These are phyloP conservation scores for Callyntrura sp. DNA, from an alignment of 2,888 invertebrate genomes.

Conservation along the genomic window DNA sequence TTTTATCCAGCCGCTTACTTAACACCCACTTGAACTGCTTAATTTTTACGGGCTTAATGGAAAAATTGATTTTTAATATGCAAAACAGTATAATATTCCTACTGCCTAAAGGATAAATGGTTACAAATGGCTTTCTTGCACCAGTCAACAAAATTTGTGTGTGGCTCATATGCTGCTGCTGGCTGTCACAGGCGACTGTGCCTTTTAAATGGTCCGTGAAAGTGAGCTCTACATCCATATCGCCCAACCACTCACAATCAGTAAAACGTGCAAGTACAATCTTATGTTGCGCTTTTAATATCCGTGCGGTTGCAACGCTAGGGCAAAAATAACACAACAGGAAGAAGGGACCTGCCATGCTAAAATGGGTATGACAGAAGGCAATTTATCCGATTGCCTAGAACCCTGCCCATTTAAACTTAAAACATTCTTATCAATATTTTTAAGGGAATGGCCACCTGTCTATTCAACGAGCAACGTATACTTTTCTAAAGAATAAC, in stretches of 20 bases:
- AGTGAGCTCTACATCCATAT: slow-evolving; percentile 46
- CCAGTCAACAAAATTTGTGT: neutral
- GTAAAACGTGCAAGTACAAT: neutral
- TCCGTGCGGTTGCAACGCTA: neutral
- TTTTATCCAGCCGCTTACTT: slow-evolving; percentile 19
- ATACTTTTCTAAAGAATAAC: no score
- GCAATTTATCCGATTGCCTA: slow-evolving; percentile 44
- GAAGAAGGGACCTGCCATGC: slow-evolving; percentile 31
- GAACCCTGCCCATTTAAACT: slow-evolving; percentile 35
- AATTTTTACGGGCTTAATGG: slow-evolving; percentile 37
- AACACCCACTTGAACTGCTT: slow-evolving; percentile 29
- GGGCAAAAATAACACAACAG: slow-evolving; percentile 14
- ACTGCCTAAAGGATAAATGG: neutral
- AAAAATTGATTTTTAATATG: slow-evolving; percentile 40
- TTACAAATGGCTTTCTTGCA: neutral
- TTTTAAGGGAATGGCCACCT: no score
- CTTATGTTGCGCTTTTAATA: neutral
- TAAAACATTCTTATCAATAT: neutral
- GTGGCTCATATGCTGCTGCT: neutral
- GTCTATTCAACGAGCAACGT: no score
- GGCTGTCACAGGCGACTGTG: slow-evolving; percentile 60
- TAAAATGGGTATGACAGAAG: slow-evolving; percentile 53
- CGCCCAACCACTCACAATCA: neutral
- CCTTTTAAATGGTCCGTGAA: slow-evolving; percentile 81
- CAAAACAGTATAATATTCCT: neutral